These are phyloP conservation scores for Thalassarche chlororhynchos DNA, from an alignment of 2,113 vertebrate species.

Conservation along the genomic window DNA sequence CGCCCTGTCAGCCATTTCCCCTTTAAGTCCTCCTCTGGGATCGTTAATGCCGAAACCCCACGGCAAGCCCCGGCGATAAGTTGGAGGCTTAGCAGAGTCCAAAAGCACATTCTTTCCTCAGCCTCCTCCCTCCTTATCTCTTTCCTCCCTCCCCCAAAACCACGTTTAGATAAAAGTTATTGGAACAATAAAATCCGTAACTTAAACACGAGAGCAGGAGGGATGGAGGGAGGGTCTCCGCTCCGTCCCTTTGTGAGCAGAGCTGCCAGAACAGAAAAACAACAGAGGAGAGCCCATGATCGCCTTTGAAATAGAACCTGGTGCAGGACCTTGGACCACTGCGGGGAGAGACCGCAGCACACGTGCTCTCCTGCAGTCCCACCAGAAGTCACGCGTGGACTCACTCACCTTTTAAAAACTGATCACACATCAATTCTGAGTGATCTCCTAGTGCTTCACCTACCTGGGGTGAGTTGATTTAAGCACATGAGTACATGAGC, in stretches of 20 bases:
- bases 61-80: neutral
- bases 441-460: neutral
- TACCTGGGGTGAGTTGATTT: neutral
- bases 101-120: slow-evolving; percentile 46
- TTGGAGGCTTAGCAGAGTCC: neutral
- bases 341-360: neutral
- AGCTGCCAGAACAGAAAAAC: neutral
- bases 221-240: neutral
- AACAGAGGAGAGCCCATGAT: neutral
- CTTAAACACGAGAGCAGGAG: neutral
- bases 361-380: neutral
- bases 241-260: neutral
- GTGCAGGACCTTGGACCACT: neutral
- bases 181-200: slow-evolving; percentile 44
- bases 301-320: neutral
- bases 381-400: accelerated
- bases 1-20: neutral
- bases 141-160: neutral
- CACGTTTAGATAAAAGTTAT: slow-evolving; percentile 24
- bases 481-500: neutral
- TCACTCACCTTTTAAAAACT: neutral
- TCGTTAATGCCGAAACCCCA: neutral
- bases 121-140: slow-evolving; percentile 57
- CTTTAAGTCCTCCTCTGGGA: neutral
- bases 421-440: neutral